Evolutionary conservation across 2,888 invertebrate species (phyloP), one percentile per base, ranked within the genome.

Genomic region (Sinohyriopsis cumingii): DNA sequence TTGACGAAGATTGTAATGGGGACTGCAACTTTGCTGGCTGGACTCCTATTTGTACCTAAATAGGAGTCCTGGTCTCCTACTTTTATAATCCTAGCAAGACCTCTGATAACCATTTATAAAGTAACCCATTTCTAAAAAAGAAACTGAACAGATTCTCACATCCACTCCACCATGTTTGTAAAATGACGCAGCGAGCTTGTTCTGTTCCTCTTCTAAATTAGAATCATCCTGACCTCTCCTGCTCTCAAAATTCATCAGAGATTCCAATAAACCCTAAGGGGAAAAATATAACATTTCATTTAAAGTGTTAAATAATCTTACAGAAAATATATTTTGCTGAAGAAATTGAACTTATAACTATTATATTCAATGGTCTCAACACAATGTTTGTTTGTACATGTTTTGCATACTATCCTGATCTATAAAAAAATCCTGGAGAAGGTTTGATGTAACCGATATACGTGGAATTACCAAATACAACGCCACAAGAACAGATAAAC

Each of bases 211-310:
- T 73, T 87, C 87, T 28, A 75, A 76, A 15, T 80, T 71, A 22
- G 78, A 73, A 25, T 85, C 87, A 70, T 87, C 86, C 67, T 85
- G 84, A 25, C 80, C 77, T 71, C 87, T 69, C 59, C 87, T 67
- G 3, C 87, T 86, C 67, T 88, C 87, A 85, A 86, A 89, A 67
- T 86, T 87, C 83, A 87, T 87, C 76, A 87, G 75, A 65, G 81
- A 82, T 15, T 83, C 82, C 24, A 86, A 73, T 24, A 87, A 74
- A 53, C 66, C 75, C 86, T 86, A 45, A 15, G 3, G 45, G 12
- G 12, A 45, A 15, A 45, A 45, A 63, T n/a, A 71, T n/a, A 63
- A 56, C 19, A 57, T 20, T 45, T 45, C 45, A 45, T 45, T n/a
- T 5, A 24, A 65, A 22, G 18, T 15, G 18, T 55, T 65, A 56